Evolutionary conservation across 1,140 invertebrate species (phyloP).

Genomic region (Caligus rogercresseyi): DNA sequence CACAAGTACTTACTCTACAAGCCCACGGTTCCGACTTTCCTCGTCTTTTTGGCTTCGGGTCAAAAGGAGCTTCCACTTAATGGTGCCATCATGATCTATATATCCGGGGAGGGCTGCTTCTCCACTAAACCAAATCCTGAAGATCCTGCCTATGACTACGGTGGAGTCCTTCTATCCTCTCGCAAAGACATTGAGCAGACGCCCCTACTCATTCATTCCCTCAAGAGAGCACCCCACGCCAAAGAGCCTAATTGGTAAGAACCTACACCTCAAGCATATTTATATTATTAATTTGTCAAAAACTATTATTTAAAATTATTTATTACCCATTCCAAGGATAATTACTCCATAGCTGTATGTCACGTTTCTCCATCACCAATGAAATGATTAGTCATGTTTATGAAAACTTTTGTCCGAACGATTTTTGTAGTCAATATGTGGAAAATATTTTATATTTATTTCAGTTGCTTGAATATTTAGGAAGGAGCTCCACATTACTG

Average conservation of each 20-base stretch:
- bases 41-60: conserved; percentile 79
- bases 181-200: conserved; percentile 5
- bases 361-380: too few species aligned
- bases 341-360: too few species aligned
- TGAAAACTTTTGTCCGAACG: too few species aligned
- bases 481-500: too few species aligned
- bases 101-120: conserved; percentile 81
- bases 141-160: conserved; percentile 80
- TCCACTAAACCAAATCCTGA: conserved; percentile 69
- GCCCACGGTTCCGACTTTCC: conserved; percentile 77
- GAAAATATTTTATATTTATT: too few species aligned
- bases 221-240: conserved; percentile 41
- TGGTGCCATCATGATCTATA: conserved; percentile 73
- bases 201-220: conserved; percentile 23
- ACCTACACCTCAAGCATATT: too few species aligned
- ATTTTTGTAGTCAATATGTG: too few species aligned
- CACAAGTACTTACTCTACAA: conserved; percentile 93
- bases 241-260: conserved; percentile 58
- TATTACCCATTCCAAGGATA: too few species aligned
- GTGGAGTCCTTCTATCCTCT: conserved; percentile 46
- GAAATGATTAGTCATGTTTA: too few species aligned
- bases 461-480: too few species aligned
- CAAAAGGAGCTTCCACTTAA: conserved; percentile 70
- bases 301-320: too few species aligned
- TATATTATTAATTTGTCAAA: conserved; percentile 15